Evolutionary conservation across 2,797 vertebrate species (phyloP).

Genomic region (Pangasius krempfi): DNA sequence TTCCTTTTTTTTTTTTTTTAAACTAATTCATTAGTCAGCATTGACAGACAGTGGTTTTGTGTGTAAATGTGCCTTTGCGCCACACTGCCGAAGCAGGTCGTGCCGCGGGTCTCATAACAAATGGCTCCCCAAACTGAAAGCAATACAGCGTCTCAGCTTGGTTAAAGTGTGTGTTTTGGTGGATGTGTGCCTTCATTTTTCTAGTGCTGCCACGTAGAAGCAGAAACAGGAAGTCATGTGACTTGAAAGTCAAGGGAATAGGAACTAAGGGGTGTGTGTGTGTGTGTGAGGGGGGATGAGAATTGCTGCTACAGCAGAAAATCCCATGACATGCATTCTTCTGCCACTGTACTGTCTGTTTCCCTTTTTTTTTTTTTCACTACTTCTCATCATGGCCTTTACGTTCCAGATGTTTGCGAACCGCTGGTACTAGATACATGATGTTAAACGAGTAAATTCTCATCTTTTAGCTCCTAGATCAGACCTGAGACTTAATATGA

Average conservation of each 20-base stretch:
- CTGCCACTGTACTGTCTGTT: conserved; percentile 15
- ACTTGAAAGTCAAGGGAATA: conserved; percentile 55
- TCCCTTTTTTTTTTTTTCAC: conserved; percentile 2
- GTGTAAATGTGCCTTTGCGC: background rate
- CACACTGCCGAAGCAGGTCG: conserved; percentile 59
- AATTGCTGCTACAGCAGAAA: conserved; percentile 58
- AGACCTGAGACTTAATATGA: background rate
- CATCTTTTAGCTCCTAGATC: background rate
- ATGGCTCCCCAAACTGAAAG: conserved; percentile 32
- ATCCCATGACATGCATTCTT: conserved; percentile 36
- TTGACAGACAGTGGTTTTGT: conserved; percentile 1
- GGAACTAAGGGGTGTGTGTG: conserved; percentile 44
- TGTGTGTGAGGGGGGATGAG: background rate
- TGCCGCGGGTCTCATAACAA: conserved; percentile 50
- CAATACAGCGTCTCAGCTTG: background rate
- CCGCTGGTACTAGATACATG: background rate
- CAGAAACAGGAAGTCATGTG: conserved; percentile 74
- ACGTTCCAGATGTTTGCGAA: background rate
- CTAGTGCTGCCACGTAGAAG: conserved; percentile 29
- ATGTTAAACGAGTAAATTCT: background rate
- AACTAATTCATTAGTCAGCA: background rate
- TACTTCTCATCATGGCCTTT: background rate
- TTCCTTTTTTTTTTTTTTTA: background rate
- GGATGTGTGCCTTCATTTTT: conserved; percentile 17
- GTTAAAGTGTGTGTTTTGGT: background rate